Percentiles rank a stretch among this genome's conserved stretches.
Conservation (phyloP, 2,888 invertebrate species). For the Papilio gigon region DNA sequence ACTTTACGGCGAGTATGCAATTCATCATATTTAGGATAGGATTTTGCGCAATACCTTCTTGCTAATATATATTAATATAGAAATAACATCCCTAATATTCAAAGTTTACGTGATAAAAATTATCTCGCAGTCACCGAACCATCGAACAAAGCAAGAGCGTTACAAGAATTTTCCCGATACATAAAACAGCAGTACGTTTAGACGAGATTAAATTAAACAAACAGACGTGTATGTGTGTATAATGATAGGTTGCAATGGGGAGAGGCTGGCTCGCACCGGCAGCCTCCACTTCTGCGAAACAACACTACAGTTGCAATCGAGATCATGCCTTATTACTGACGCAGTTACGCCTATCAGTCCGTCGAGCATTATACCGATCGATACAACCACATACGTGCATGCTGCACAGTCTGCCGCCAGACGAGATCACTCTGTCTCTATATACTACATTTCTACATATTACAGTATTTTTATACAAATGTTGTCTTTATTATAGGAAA, state of each 20-base stretch:
- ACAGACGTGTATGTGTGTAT: constrained; percentile 8
- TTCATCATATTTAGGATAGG: too few relatives aligned
- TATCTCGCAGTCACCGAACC: neutral
- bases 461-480: neutral
- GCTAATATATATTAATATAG: neutral
- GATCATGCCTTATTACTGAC: constrained; percentile 35
- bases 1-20: too few relatives aligned
- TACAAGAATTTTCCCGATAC: neutral
- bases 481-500: neutral
- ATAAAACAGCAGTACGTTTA: constrained; percentile 2
- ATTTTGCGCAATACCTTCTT: neutral
- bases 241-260: constrained; percentile 42
- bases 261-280: constrained; percentile 46
- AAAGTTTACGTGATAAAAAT: neutral
- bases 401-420: neutral
- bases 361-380: neutral
- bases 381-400: neutral
- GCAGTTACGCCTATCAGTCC: constrained; percentile 15
- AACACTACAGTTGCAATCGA: constrained; percentile 66
- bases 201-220: constrained; percentile 9
- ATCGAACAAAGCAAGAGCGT: neutral
- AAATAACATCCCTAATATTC: neutral
- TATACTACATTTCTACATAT: neutral
- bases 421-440: neutral
- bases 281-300: constrained; percentile 69